phyloP scores from a whole-genome alignment of 2,113 vertebrate species.

The Onychostoma macrolepis region DNA sequence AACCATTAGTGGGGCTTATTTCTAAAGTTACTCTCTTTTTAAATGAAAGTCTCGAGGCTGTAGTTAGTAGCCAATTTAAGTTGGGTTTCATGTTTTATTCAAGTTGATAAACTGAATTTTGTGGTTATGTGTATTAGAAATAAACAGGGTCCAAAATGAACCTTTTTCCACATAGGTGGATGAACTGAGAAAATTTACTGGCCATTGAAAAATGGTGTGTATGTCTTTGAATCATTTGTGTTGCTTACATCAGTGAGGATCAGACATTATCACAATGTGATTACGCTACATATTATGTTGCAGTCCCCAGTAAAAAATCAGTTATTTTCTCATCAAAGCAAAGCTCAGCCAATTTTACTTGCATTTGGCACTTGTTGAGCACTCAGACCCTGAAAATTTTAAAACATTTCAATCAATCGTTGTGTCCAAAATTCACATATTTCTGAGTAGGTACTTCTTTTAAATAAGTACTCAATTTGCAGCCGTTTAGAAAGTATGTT shows the following conservation, averaged over 20 bases:
- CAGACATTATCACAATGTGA: not conserved
- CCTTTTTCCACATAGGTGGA: not conserved
- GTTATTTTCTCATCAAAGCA: not conserved
- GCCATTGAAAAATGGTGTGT: not conserved
- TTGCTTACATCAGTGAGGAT: not conserved
- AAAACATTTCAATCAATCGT: not conserved
- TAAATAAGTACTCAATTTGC: not conserved
- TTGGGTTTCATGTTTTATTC: not conserved
- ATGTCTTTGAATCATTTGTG: not conserved
- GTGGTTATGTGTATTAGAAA: not conserved
- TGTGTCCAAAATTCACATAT: not conserved
- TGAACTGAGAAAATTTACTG: not conserved
- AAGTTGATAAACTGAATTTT: not conserved
- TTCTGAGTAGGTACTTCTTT: not conserved
- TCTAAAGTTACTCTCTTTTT: not conserved
- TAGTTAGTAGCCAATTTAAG: not conserved
- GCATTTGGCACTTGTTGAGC: not conserved
- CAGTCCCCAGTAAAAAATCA: not conserved
- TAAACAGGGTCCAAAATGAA: not conserved
- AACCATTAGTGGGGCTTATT: not conserved
- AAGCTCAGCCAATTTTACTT: not conserved
- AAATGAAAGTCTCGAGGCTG: not conserved
- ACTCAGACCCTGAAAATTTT: not conserved
- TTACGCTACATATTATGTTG: not conserved
- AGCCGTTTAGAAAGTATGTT: not conserved